These are phyloP conservation scores for Stramonita haemastoma DNA, from an alignment of 2,888 invertebrate genomes.

Conservation along the genomic window DNA sequence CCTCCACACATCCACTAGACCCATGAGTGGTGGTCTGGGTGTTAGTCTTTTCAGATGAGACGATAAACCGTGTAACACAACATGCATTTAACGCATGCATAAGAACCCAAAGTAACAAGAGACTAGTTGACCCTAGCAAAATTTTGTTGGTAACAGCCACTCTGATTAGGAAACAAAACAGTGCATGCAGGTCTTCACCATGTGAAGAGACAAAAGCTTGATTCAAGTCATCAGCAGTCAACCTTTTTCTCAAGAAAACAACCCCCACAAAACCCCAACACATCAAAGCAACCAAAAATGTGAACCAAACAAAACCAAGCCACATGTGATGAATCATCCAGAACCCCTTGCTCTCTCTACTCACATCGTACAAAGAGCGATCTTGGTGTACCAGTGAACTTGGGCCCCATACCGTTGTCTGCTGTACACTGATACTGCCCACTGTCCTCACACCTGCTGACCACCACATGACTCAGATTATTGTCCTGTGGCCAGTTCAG, in stretches of 20 bases:
- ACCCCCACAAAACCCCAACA: background rate
- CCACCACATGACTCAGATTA: background rate
- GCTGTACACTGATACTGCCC: background rate
- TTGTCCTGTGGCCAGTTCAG: background rate
- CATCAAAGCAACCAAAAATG: background rate
- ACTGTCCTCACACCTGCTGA: background rate
- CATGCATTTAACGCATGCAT: too few species aligned
- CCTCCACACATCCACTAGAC: too few species aligned
- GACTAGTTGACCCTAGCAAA: too few species aligned
- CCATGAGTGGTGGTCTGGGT: too few species aligned
- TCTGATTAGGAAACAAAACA: too few species aligned
- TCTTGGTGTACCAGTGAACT: background rate
- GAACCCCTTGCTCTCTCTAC: background rate
- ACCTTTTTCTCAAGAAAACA: background rate
- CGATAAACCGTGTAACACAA: too few species aligned
- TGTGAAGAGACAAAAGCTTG: too few species aligned
- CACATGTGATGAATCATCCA: background rate
- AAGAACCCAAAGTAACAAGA: too few species aligned
- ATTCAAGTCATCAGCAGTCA: too few species aligned
- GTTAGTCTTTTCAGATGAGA: too few species aligned
- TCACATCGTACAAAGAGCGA: conserved; percentile 9
- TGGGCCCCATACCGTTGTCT: background rate
- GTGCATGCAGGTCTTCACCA: too few species aligned
- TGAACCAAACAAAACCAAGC: background rate
- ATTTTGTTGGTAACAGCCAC: too few species aligned